Percentiles rank a stretch among this genome's conserved stretches.
Evolutionary conservation across 2,888 invertebrate genomes (phyloP).

Genomic region (Hypomecis atomaria): DNA sequence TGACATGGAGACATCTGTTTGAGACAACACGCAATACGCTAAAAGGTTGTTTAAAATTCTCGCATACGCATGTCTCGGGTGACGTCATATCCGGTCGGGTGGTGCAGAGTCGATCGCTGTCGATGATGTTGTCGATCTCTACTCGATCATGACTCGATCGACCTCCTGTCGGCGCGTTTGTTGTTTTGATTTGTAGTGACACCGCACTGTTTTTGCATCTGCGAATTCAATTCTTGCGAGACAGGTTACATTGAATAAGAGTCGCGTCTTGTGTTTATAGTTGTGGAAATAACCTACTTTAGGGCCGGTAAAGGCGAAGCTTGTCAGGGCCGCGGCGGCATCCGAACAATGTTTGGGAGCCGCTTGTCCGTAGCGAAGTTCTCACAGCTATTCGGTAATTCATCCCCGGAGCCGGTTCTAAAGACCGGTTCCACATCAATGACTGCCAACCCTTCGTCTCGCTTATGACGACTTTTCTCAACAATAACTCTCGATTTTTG

Average conservation of each 20-base stretch:
- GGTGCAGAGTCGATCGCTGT: slow-evolving; percentile 37
- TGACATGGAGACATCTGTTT: slow-evolving; percentile 72
- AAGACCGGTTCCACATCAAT: slow-evolving; percentile 81
- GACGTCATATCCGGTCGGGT: slow-evolving; percentile 77
- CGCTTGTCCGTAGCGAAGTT: slow-evolving; percentile 56
- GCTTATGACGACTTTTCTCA: slow-evolving; percentile 58
- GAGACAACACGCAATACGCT: slow-evolving; percentile 69
- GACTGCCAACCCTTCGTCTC: slow-evolving; percentile 72
- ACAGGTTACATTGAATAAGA: slow-evolving; percentile 41
- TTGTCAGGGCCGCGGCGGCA: slow-evolving; percentile 32
- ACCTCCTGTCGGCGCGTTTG: slow-evolving; percentile 79
- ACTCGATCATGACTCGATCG: slow-evolving; percentile 57
- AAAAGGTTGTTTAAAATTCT: slow-evolving; percentile 83
- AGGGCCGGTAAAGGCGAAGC: slow-evolving; percentile 22
- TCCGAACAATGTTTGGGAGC: slow-evolving; percentile 48
- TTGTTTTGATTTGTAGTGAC: slow-evolving; percentile 78
- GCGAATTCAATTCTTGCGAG: slow-evolving; percentile 53
- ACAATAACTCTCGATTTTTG: slow-evolving; percentile 74
- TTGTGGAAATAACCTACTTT: slow-evolving; percentile 22
- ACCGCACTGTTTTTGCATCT: slow-evolving; percentile 66
- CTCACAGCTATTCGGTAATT: slow-evolving; percentile 71
- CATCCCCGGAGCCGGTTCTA: slow-evolving; percentile 77
- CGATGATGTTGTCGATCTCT: slow-evolving; percentile 72
- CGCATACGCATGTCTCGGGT: slow-evolving; percentile 71
- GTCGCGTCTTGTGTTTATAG: slow-evolving; percentile 22